phyloP scores from a whole-genome alignment of 2,113 vertebrate species.

The Nasalis larvatus region DNA sequence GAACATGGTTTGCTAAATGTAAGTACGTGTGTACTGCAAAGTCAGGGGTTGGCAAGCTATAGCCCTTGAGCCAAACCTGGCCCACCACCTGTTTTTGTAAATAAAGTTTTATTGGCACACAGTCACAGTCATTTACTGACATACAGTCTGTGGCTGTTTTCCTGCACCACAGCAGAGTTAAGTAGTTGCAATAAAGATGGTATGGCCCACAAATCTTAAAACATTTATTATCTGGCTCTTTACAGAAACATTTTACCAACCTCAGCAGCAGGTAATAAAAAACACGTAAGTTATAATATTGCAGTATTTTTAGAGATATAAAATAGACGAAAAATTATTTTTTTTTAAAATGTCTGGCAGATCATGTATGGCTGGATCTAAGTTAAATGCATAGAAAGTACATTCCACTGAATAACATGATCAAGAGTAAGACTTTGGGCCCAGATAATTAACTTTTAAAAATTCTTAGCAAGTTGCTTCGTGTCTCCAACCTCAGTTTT shows the following conservation, averaged over 20 bases:
- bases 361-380: not conserved
- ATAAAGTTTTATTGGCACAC: conserved; percentile 62
- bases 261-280: not conserved
- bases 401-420: not conserved
- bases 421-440: not conserved
- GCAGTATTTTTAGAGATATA: not conserved
- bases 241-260: not conserved
- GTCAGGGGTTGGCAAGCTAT: not conserved
- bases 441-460: not conserved
- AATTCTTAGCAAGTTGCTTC: not conserved
- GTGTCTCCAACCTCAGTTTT: not conserved
- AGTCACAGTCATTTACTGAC: not conserved
- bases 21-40: not conserved
- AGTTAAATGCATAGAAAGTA: not conserved
- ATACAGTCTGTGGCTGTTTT: not conserved
- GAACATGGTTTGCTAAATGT: not conserved
- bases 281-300: not conserved
- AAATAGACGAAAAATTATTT: not conserved
- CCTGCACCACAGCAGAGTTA: not conserved
- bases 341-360: not conserved
- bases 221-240: not conserved
- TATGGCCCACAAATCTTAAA: not conserved
- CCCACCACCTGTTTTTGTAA: not conserved
- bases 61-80: not conserved
- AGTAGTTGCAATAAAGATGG: not conserved